A percentile compares a stretch with the other conserved stretches of the same genome.
Evolutionary conservation across 1,140 invertebrate species (phyloP).

Genomic region (Halesus radiatus): DNA sequence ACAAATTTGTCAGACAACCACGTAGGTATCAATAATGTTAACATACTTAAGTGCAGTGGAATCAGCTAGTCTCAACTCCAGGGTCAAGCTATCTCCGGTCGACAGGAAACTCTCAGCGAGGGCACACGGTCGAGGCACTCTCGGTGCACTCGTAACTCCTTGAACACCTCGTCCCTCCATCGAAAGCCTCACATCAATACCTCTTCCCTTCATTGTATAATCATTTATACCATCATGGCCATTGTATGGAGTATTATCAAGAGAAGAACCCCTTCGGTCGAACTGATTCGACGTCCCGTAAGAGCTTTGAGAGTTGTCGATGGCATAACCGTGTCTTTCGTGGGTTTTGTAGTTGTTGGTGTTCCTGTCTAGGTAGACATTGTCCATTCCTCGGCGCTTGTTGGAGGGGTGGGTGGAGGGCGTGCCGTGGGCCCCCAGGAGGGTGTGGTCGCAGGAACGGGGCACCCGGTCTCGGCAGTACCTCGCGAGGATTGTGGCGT

Average conservation of each 20-base stretch:
- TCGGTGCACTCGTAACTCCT: constrained; percentile 51
- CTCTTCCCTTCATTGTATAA: constrained; percentile 10
- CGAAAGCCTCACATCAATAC: constrained; percentile 1
- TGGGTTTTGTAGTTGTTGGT: constrained; percentile 9
- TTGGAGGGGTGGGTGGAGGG: constrained; percentile 58
- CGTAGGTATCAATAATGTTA: too few species aligned
- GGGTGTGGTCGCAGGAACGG: constrained; percentile 82
- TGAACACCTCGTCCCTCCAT: background rate
- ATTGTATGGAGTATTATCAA: background rate
- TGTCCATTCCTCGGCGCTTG: background rate
- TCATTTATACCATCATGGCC: constrained; percentile 2
- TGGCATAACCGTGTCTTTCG: background rate
- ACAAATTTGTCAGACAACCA: too few species aligned
- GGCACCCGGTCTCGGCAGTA: constrained; percentile 85
- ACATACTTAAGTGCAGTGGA: constrained; percentile 85
- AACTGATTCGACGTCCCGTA: constrained; percentile 17
- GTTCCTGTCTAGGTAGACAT: background rate
- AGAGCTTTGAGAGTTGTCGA: background rate
- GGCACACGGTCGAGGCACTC: constrained; percentile 78
- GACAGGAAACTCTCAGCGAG: constrained; percentile 88
- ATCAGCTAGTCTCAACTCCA: constrained; percentile 84
- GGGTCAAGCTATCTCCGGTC: constrained; percentile 82
- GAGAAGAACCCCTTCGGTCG: background rate
- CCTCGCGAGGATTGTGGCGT: constrained; percentile 80
- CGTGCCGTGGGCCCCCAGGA: constrained; percentile 69